Conservation (phyloP, 2,888 invertebrate species). For the Tortricodes alternella region DNA sequence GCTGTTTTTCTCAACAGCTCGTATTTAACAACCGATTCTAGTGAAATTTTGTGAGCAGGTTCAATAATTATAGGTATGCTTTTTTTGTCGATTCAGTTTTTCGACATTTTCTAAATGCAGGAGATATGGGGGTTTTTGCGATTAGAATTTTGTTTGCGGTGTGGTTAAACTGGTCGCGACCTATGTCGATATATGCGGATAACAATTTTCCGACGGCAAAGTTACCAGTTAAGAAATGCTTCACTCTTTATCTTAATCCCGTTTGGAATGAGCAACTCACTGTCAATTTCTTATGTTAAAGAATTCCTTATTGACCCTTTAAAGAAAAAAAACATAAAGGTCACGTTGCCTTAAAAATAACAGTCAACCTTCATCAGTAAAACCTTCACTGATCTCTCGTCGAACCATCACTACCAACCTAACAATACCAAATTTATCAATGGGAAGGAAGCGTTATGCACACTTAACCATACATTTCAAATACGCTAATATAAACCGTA, state of each 20-base stretch:
- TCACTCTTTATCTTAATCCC: constrained; percentile 4
- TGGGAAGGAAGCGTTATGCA: constrained; percentile 30
- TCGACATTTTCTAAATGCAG: too few relatives aligned
- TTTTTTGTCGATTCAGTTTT: too few relatives aligned
- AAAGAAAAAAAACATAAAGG: constrained; percentile 16
- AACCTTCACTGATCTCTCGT: constrained; percentile 31
- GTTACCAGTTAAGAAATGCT: not conserved
- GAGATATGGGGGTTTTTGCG: too few relatives aligned
- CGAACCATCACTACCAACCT: constrained; percentile 20
- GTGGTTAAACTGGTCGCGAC: too few relatives aligned
- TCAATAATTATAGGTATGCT: too few relatives aligned
- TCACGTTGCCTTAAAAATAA: constrained; percentile 16
- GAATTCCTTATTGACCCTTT: constrained; percentile 22
- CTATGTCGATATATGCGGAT: too few relatives aligned
- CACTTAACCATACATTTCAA: not conserved
- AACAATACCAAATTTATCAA: constrained; percentile 35
- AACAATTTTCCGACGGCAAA: too few relatives aligned
- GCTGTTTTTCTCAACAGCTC: too few relatives aligned
- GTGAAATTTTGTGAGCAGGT: too few relatives aligned
- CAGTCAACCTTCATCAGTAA: constrained; percentile 11
- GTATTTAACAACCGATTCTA: too few relatives aligned
- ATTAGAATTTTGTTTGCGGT: too few relatives aligned
- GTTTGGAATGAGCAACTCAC: not conserved
- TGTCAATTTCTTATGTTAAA: too few relatives aligned
- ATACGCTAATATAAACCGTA: not conserved